Conservation (phyloP, 2,113 vertebrate species). For the Scolopax mira region DNA sequence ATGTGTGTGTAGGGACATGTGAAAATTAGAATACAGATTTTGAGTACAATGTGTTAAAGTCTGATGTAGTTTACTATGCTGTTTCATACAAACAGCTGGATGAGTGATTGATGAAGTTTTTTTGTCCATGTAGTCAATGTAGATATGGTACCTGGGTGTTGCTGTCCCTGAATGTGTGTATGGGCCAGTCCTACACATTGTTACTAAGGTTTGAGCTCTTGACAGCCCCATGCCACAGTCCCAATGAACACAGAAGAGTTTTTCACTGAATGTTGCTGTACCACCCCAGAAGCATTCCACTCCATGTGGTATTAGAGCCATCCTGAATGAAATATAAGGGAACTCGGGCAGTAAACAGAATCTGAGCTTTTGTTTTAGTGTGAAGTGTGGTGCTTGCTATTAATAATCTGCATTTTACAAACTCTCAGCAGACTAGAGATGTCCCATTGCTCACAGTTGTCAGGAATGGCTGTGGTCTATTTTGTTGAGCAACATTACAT, state of each 20-base stretch:
- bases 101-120: neutral
- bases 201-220: neutral
- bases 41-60: neutral
- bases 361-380: neutral
- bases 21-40: neutral
- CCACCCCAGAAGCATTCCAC: neutral
- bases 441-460: rapidly evolving
- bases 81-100: neutral
- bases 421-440: neutral
- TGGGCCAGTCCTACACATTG: neutral
- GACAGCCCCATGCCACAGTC: neutral
- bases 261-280: neutral
- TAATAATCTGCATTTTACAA: neutral
- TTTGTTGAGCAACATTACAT: neutral
- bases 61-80: neutral
- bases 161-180: neutral
- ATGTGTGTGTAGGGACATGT: neutral
- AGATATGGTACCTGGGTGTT: neutral
- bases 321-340: neutral
- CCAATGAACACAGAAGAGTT: neutral
- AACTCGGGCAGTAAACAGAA: neutral
- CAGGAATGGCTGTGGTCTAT: neutral
- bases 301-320: neutral
- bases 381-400: neutral
- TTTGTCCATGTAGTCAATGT: rapidly evolving